Percentiles rank a stretch among this genome's conserved stretches.
Conservation (phyloP, 2,113 vertebrate species). For the Amia ocellicauda region DNA sequence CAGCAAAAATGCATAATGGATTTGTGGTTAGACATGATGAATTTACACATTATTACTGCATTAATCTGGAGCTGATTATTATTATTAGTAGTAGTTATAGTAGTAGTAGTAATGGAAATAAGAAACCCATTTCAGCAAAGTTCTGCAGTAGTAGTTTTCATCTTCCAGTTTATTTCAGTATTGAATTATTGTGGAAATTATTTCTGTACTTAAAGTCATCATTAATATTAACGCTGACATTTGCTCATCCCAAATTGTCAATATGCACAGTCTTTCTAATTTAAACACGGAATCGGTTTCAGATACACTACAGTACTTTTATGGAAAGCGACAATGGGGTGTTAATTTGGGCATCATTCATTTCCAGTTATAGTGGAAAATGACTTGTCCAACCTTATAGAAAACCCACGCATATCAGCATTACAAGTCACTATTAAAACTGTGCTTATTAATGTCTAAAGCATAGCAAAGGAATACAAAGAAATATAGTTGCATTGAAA, state of each 20-base stretch:
- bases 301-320: constrained; percentile 15
- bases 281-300: background rate
- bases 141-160: no score
- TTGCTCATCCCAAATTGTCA: constrained; percentile 44
- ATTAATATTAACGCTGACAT: constrained; percentile 44
- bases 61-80: no score
- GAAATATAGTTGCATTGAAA: no score
- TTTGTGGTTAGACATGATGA: no score
- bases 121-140: no score
- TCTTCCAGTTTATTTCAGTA: constrained; percentile 2
- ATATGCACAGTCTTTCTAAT: constrained; percentile 38
- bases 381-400: constrained; percentile 12
- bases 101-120: no score
- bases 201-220: constrained; percentile 26
- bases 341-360: constrained; percentile 41
- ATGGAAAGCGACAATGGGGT: constrained; percentile 32
- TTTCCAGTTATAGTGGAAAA: constrained; percentile 38
- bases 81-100: no score
- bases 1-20: no score
- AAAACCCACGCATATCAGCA: background rate
- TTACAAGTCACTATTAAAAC: no score
- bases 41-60: no score
- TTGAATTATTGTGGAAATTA: constrained; percentile 32
- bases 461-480: no score
- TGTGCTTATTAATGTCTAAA: no score